Evolutionary conservation across 2,888 invertebrate species (phyloP), one percentile per base, ranked within the genome.

Genomic region (Ptychoptera contaminata): DNA sequence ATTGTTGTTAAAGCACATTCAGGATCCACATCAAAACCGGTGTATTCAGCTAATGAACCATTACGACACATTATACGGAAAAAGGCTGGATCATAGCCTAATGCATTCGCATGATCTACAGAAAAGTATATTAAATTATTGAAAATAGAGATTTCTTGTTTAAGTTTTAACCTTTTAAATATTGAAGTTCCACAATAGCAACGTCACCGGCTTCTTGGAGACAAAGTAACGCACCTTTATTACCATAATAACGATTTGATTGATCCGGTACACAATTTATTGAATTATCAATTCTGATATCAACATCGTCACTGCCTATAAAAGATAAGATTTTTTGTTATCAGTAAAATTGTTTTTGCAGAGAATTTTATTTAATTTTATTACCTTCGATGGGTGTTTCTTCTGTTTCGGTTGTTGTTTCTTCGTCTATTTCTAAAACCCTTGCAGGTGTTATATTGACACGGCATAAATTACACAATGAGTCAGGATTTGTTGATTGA

Each of bases 1-100:
- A 76, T 71, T 16, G 69, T 63, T 0, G 76, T 69, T 8, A 79
- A 61, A 1, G 74, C 66, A 49, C 77, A 77, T 46, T 56, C 54
- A 7, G 69, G 65, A 48, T 74, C 73, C 1, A 76, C 65, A 31
- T 56, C 46, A 14, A 76, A 64, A 1, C 76, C 77, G 5, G 69
- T 49, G 38, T 49, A 48, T 1, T 48, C 45, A 0, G 76, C 72
- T 23, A 77, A 56, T 0, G 70, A 63, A 52, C 77, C 76, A 60
- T 79, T 76, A 43, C 69, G 67, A 55, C 78, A 77, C 1, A 80
- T 61, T 0, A 74, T 72, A 2, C 72, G 67, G 57, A 70, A 74
- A 34, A 67, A 56, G 2, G 50, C 54, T 1, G 53, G 57, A 46
- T 65, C 54, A 0, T 70, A 53, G 11, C 55, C 55, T 31, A 67